Evolutionary conservation across 2,113 vertebrate genomes (phyloP).

Genomic region (Pionites leucogaster): DNA sequence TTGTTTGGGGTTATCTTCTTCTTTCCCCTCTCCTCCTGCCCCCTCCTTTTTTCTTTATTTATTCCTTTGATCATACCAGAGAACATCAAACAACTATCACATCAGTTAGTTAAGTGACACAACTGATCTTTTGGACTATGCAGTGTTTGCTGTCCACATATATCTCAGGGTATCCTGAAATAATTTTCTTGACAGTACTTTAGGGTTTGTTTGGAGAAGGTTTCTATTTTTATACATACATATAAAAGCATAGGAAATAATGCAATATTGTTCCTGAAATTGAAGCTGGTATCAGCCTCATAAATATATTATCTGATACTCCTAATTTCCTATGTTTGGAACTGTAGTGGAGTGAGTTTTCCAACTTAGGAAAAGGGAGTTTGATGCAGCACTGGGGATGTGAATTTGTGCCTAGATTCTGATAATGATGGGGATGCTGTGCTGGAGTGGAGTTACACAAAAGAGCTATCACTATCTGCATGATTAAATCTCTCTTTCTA

Average conservation of each 20-base stretch:
- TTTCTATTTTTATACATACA: neutral
- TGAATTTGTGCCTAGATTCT: neutral
- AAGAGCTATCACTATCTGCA: neutral
- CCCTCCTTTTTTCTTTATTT: neutral
- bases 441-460: neutral
- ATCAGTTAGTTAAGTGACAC: constrained; percentile 5
- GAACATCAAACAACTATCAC: neutral
- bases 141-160: neutral
- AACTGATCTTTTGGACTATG: neutral
- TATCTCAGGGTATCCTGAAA: neutral
- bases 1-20: neutral
- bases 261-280: neutral
- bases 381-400: neutral
- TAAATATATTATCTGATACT: neutral
- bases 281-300: neutral
- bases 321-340: neutral
- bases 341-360: neutral
- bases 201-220: neutral
- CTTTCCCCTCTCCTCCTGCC: too few relatives aligned
- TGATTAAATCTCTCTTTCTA: neutral
- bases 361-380: neutral
- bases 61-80: neutral
- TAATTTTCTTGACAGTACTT: constrained; percentile 7
- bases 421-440: neutral
- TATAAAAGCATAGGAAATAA: neutral